These are phyloP conservation scores for Sarcoramphus papa DNA, from an alignment of 2,797 vertebrate species.

Conservation along the genomic window DNA sequence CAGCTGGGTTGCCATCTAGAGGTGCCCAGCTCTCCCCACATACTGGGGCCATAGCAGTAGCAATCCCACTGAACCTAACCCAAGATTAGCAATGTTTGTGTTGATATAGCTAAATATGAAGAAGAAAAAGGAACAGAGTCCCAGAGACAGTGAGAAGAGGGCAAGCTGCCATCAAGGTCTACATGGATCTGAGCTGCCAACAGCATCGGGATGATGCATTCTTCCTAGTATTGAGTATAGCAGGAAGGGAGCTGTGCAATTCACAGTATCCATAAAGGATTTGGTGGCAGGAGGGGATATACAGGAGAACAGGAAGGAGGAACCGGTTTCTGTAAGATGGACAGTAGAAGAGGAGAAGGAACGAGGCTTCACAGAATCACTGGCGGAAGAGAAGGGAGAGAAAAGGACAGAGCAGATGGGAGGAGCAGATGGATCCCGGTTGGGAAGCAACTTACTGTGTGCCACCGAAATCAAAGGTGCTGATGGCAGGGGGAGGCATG, in stretches of 20 bases:
- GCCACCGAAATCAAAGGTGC: neutral
- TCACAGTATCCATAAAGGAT: neutral
- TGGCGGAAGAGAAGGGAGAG: neutral
- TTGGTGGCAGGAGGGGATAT: neutral
- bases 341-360: neutral
- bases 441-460: neutral
- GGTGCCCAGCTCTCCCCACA: neutral
- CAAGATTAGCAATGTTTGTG: neutral
- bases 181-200: neutral
- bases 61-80: neutral
- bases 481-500: neutral
- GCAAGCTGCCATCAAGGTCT: neutral
- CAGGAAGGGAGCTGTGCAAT: neutral
- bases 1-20: neutral
- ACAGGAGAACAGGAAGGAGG: neutral
- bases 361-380: neutral
- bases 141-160: neutral
- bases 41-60: neutral
- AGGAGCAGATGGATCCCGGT: constrained; percentile 28
- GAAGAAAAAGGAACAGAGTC: neutral
- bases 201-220: rapidly evolving
- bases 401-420: constrained; percentile 12
- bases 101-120: neutral
- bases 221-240: neutral
- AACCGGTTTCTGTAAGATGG: neutral